Evolutionary conservation across 2,888 invertebrate species (phyloP), one percentile per base, ranked within the genome.

Genomic region (Desoria tigrina): DNA sequence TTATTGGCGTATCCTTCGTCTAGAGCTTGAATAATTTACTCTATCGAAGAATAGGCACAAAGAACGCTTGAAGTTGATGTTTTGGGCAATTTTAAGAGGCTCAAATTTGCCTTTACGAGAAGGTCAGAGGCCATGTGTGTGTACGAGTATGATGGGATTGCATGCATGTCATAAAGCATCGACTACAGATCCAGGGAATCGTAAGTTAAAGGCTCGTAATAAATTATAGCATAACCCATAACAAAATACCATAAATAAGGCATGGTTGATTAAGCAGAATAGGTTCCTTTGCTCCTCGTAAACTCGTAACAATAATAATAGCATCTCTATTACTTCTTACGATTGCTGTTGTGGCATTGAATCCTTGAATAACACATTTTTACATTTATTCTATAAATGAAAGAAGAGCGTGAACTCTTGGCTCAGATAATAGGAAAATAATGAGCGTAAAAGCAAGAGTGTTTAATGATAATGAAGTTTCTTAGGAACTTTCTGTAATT

Each of bases 201-300:
- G 6, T 45, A 16, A 45, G n/a, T 45, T 16, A 6, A 16, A 53
- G 53, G 53, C 26, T 21, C 37, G 37, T 11, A 55, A 57, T 32
- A 57, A 57, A 57, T 21, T 23, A 57, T 42, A 57, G 18, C 56
- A 57, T 32, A 57, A 32, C 39, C n/a, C 45, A 45, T 45, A 16
- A 45, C 45, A 37, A 57, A 57, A 57, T 57, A 16, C 42, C 42
- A 57, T 57, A 57, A 57, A 57, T 57, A 42, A 37, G 56, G 6
- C 21, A 57, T 32, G 56, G 28, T 57, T 57, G 56, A 57, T 57
- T 57, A 57, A 39, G 39, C 16, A 21, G 37, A 55, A 55, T n/a
- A 14, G 42, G 45, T 45, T 16, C 16, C 18, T 45, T 45, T 18
- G 18, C n/a, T 16, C 45, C 45, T 18, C 45, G 16, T 45, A 18